Base-by-base conservation (phyloP, 2,113 vertebrate genomes). In the Pelecanus crispus region DNA sequence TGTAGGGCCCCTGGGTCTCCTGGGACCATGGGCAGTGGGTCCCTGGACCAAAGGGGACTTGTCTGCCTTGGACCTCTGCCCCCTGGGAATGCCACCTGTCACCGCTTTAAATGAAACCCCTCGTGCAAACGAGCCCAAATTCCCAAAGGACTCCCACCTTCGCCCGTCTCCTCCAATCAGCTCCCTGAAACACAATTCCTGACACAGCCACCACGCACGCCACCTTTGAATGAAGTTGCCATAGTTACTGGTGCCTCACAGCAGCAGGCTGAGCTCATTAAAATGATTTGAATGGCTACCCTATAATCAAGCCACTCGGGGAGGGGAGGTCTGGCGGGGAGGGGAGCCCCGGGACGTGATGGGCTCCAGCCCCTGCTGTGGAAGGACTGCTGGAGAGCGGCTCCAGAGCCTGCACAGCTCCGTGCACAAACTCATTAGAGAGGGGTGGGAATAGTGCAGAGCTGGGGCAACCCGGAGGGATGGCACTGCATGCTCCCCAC, bases 191-290 rank as follows among this genome's bases (percentile, higher is more conserved):
- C 68, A 83, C 75, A 56, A 81, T 74, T 79, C 86, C 95, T 97
- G 95, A 44, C 95, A 95, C 84, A 97, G 82, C 65, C 95, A 92
- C 94, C 80, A 67, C 45, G 53, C 73, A 80, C 20, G 32, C 88
- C 97, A 96, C 97, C 96, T 97, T 90, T 80, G 93, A 91, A 88
- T 86, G 96, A 87, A 97, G 97, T 97, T 97, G 96, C 97, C 96
- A 97, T 97, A 97, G 97, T 97, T 97, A 97, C 97, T 96, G 88
- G 94, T 81, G 95, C 96, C 97, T 97, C 97, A 84, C 97, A 90
- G 97, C 96, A 97, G 96, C 94, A 88, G 65, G 56, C 93, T 17
- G 84, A 95, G 95, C 97, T 97, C 97, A 96, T 97, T 97, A 97
- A 97, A 97, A 92, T 95, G 96, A 97, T 97, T 96, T 93, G 94